phyloP scores from a whole-genome alignment of 2,888 invertebrate genomes.

The Capitulum mitella region DNA sequence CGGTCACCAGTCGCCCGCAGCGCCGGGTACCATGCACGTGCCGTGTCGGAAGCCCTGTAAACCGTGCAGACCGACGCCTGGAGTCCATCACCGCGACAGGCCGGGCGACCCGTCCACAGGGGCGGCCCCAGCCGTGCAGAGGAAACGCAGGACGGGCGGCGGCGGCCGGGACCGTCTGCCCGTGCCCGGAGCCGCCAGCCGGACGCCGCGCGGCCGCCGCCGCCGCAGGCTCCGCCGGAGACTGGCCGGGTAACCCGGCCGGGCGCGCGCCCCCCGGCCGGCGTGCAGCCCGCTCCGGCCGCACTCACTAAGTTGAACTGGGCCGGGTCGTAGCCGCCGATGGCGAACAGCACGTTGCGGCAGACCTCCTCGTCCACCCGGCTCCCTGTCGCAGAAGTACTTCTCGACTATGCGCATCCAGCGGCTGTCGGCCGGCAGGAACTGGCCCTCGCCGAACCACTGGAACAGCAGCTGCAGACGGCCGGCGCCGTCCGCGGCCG shows the following conservation, averaged over 20 bases:
- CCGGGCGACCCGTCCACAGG: too few species aligned
- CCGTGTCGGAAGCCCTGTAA: too few species aligned
- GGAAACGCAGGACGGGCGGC: too few species aligned
- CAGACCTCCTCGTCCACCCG: slow-evolving; percentile 28
- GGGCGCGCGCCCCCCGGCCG: not conserved
- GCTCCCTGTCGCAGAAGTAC: slow-evolving; percentile 36
- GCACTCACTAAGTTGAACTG: slow-evolving; percentile 38
- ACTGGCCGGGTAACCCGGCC: not conserved
- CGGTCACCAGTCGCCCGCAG: too few species aligned
- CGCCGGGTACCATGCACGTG: too few species aligned
- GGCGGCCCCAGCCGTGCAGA: too few species aligned
- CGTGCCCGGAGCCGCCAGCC: too few species aligned
- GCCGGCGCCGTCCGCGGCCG: too few species aligned
- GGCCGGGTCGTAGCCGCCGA: slow-evolving; percentile 31
- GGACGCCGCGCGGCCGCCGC: not conserved
- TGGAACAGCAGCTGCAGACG: slow-evolving; percentile 26
- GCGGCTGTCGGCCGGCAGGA: slow-evolving; percentile 28
- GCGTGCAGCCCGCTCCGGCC: not conserved
- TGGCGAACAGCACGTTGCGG: slow-evolving; percentile 29
- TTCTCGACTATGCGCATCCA: slow-evolving; percentile 43
- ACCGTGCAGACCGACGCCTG: too few species aligned
- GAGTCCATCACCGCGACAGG: too few species aligned
- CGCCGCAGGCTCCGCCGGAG: not conserved
- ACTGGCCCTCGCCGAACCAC: slow-evolving; percentile 29
- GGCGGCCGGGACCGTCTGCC: too few species aligned